Base-by-base conservation (phyloP, 1,140 invertebrate genomes). In the Drosophila saltans region DNA sequence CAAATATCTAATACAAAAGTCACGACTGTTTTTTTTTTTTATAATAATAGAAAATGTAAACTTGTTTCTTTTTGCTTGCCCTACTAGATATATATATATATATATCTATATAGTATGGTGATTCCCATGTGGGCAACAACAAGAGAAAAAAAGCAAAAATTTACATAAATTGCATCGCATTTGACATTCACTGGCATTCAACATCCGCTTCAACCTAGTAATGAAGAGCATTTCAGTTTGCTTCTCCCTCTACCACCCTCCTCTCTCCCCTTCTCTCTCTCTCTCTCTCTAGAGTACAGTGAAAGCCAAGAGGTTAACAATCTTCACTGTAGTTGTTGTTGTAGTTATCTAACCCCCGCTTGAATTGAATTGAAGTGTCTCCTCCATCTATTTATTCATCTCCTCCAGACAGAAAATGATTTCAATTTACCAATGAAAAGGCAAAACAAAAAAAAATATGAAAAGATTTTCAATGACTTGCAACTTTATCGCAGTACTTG, bases 131-230 rank as follows among this genome's bases (percentile, higher is more conserved):
- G 74, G 72, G 66, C 48, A 58, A 59, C 45, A 48, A 24, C 45
- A 62, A 63, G 16, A 16, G 16, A 16, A 16, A 16, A 16, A 16
- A 16, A 16, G 16, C 16, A 16, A 43, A 80, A 79, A 86, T 86
- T 86, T 88, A 70, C 83, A 86, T 89, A 78, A 85, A 81, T 78
- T 81, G 72, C 75, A 69, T 72, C 26, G 36, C 68, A 70, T 78
- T 79, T 79, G 61, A 64, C 81, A 84, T 83, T 79, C 75, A 78
- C 40, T 41, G 57, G 45, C 45, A 52, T 52, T 75, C 74, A 72
- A 73, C 79, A 81, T 84, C 81, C 81, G 78, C 81, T 77, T 85
- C 66, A 78, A 63, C 74, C 75, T 62, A 75, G 70, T 81, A 80
- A 59, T 75, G 67, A 82, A 52, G 45, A 52, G 45, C 45, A 52